Evolutionary conservation across 2,113 vertebrate species (phyloP).

Genomic region (Synchiropus splendidus): DNA sequence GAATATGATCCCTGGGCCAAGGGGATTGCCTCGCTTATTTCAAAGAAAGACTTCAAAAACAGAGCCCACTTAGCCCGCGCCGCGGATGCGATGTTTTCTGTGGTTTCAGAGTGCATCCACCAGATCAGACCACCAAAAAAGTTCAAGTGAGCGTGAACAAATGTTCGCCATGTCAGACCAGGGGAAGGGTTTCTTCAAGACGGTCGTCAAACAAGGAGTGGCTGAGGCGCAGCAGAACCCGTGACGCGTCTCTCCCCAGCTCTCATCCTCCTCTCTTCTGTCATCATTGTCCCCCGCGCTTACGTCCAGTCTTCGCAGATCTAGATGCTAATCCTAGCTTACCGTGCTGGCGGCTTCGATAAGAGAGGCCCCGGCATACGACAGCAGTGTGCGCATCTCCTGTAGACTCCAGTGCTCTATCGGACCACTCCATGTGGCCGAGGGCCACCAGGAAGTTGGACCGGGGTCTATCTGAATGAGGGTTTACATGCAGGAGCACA

Average conservation of each 20-base stretch:
- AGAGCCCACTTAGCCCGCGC: slow-evolving; percentile 62
- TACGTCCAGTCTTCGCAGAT: slow-evolving; percentile 67
- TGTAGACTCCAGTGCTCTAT: slow-evolving; percentile 55
- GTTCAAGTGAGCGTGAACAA: slow-evolving; percentile 37
- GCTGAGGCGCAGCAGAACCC: no score
- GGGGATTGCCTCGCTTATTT: slow-evolving; percentile 74
- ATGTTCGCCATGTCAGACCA: slow-evolving; percentile 10
- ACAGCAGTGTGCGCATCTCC: slow-evolving; percentile 49
- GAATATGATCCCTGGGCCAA: slow-evolving; percentile 77
- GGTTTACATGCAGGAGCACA: slow-evolving; percentile 44
- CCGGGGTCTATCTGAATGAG: slow-evolving; percentile 33
- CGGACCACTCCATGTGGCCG: slow-evolving; percentile 59
- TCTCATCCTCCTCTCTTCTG: slow-evolving; percentile 34
- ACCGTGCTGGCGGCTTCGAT: slow-evolving; percentile 66
- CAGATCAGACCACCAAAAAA: slow-evolving; percentile 63
- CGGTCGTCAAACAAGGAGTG: no score
- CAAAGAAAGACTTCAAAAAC: slow-evolving; percentile 74
- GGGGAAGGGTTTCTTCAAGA: no score
- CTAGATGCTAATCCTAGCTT: slow-evolving; percentile 75
- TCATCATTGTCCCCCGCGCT: slow-evolving; percentile 46
- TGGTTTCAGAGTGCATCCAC: slow-evolving; percentile 53
- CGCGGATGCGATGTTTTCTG: slow-evolving; percentile 55
- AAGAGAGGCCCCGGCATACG: slow-evolving; percentile 56
- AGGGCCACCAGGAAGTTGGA: slow-evolving; percentile 59
- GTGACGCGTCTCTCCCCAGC: slow-evolving; percentile 30